Percentiles rank a stretch among this genome's conserved stretches.
Conservation (phyloP, 2,797 vertebrate species). For the Phalloptychus januarius region DNA sequence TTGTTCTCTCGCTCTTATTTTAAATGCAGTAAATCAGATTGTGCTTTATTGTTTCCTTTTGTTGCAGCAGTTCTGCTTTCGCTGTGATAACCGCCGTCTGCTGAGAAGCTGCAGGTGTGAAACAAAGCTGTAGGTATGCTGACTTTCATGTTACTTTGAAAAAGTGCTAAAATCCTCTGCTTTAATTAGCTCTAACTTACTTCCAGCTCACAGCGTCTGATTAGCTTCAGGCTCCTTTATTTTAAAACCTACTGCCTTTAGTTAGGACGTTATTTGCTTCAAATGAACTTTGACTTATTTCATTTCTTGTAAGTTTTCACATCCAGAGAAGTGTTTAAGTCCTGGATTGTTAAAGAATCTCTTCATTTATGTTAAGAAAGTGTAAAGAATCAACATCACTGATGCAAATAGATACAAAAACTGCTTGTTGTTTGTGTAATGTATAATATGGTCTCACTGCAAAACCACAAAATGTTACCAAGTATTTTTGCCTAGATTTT, state of each 20-base stretch:
- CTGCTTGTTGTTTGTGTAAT: neutral
- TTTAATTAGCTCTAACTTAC: constrained; percentile 1
- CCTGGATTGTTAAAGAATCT: neutral
- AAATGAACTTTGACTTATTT: neutral
- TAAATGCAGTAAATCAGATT: neutral
- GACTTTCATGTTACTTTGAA: constrained; percentile 9
- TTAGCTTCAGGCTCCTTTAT: neutral
- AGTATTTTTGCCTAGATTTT: too few species aligned
- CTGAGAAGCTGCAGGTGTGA: neutral
- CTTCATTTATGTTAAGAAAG: neutral
- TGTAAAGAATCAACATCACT: neutral
- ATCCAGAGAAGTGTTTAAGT: neutral
- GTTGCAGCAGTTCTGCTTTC: neutral
- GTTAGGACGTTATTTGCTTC: neutral
- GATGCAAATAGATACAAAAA: neutral
- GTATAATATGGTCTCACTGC: neutral
- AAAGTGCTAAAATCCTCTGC: neutral
- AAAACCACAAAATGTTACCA: too few species aligned
- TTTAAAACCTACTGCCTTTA: neutral
- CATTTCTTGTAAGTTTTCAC: neutral
- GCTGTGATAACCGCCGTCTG: neutral
- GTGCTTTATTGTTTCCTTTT: neutral
- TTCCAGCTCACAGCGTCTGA: neutral
- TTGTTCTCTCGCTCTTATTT: constrained; percentile 1
- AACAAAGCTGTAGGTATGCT: constrained; percentile 9